Evolutionary conservation across 2,888 invertebrate species (phyloP).

Genomic region (Andricus curvator): DNA sequence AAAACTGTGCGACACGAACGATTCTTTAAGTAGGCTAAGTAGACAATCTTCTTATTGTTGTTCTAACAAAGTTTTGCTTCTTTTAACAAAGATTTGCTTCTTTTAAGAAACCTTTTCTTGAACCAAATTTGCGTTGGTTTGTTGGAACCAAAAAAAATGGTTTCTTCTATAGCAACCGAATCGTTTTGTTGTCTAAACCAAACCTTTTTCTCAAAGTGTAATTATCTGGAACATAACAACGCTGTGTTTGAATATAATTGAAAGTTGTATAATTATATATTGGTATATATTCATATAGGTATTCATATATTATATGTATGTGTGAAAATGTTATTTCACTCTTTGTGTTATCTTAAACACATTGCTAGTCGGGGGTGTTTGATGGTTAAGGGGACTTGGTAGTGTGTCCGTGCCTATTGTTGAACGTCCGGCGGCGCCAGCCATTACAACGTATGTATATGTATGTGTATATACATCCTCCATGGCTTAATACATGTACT

Average conservation of each 20-base stretch:
- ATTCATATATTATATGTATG: not conserved
- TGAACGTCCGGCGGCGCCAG: constrained; percentile 76
- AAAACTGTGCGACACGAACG: too few species aligned
- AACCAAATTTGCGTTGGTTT: too few species aligned
- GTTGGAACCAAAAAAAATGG: too few species aligned
- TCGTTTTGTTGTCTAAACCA: too few species aligned
- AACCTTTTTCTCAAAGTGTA: too few species aligned
- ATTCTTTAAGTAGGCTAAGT: too few species aligned
- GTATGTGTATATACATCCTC: not conserved
- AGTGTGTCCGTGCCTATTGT: constrained; percentile 63
- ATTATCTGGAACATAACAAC: not conserved
- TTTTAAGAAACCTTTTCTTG: too few species aligned
- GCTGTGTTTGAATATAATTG: not conserved
- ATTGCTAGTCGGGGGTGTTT: constrained; percentile 70
- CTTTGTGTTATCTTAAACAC: constrained; percentile 54
- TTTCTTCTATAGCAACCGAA: too few species aligned
- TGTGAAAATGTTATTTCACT: not conserved
- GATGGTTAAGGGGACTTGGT: constrained; percentile 48
- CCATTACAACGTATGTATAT: constrained; percentile 56
- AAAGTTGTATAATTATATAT: not conserved
- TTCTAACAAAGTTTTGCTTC: too few species aligned
- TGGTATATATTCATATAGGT: not conserved
- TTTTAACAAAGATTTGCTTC: too few species aligned
- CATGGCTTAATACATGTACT: not conserved
- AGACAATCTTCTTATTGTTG: too few species aligned